Conservation (phyloP, 1,140 invertebrate genomes). For the Musca domestica region DNA sequence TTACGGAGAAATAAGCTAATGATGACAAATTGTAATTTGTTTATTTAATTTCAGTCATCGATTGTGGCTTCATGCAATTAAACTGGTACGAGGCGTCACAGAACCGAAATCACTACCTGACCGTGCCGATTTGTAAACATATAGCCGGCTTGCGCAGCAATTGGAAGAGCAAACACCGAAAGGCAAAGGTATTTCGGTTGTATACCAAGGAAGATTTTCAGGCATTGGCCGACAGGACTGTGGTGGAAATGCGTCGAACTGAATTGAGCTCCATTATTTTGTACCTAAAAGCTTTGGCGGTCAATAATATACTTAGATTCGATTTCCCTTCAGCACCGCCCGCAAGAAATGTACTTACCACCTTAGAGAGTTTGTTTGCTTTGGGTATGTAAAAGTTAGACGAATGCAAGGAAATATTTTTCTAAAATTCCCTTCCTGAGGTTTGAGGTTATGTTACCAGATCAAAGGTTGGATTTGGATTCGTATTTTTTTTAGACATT, state of each 20-base stretch:
- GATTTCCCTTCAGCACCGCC: constrained; percentile 87
- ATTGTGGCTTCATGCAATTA: constrained; percentile 96
- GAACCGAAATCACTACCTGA: constrained; percentile 80
- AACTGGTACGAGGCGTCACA: constrained; percentile 84
- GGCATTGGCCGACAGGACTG: constrained; percentile 67
- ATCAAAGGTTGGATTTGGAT: too few relatives aligned
- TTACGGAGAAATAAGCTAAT: too few relatives aligned
- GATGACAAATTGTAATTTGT: not conserved
- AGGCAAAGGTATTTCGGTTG: constrained; percentile 81
- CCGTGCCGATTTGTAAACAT: constrained; percentile 83
- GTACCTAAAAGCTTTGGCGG: constrained; percentile 92
- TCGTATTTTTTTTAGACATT: too few relatives aligned
- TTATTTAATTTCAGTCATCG: constrained; percentile 72
- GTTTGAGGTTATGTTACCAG: too few relatives aligned
- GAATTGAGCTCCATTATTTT: constrained; percentile 84
- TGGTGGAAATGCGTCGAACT: constrained; percentile 91
- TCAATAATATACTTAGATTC: constrained; percentile 83
- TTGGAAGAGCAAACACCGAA: constrained; percentile 78
- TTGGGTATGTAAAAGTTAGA: too few relatives aligned
- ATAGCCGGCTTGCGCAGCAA: constrained; percentile 91
- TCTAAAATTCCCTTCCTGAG: too few relatives aligned
- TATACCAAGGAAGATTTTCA: constrained; percentile 80
- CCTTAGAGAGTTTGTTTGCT: constrained; percentile 87
- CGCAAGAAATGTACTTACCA: constrained; percentile 80
- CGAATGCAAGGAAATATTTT: too few relatives aligned